These are phyloP conservation scores for Okapia johnstoni DNA, from an alignment of 2,113 vertebrate genomes.

Conservation along the genomic window DNA sequence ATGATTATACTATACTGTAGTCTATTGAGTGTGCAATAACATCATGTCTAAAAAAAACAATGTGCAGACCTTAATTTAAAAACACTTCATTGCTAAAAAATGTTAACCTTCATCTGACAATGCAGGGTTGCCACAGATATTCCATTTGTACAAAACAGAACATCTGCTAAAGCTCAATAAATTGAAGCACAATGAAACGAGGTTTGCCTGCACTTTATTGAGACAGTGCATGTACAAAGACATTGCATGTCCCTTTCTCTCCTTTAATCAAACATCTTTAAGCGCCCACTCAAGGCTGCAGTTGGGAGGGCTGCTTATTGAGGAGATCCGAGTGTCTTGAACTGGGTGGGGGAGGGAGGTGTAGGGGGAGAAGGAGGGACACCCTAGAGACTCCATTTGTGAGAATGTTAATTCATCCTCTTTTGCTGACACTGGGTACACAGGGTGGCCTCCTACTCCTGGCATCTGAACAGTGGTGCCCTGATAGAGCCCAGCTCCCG, in stretches of 20 bases:
- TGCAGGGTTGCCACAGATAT: background rate
- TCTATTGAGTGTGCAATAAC: background rate
- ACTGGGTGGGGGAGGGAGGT: background rate
- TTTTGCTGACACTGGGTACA: background rate
- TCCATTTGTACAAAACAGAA: background rate
- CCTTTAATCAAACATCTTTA: background rate
- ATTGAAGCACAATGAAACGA: background rate
- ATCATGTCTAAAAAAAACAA: background rate
- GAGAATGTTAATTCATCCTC: background rate
- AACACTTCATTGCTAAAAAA: background rate
- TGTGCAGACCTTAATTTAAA: background rate
- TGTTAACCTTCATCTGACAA: background rate
- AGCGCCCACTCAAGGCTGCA: background rate
- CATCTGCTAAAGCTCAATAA: background rate
- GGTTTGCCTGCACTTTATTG: background rate
- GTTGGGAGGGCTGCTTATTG: rapidly evolving
- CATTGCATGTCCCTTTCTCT: background rate
- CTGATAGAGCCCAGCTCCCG: background rate
- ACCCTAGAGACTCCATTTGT: background rate
- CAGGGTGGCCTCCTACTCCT: background rate
- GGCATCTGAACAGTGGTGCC: background rate
- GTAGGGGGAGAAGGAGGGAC: background rate
- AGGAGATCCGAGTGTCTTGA: background rate
- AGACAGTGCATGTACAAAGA: background rate
- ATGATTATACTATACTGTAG: background rate